A percentile compares a stretch with the other conserved stretches of the same genome.
These are phyloP conservation scores for Stylophora pistillata DNA, from an alignment of 64 coral and sea anemone species.

Conservation along the genomic window DNA sequence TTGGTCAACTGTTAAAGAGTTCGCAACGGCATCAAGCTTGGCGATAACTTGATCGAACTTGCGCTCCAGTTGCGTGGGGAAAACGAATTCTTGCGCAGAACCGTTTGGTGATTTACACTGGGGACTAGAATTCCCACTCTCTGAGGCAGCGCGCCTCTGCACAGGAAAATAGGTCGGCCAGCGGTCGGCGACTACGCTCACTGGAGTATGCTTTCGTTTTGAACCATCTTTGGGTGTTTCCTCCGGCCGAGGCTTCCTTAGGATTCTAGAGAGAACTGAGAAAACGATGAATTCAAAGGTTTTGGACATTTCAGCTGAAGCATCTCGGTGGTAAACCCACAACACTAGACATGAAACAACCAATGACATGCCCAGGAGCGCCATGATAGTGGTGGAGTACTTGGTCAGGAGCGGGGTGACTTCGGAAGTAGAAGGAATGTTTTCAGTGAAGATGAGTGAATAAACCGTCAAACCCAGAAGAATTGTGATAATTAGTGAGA, in stretches of 20 bases:
- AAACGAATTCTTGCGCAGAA: neutral
- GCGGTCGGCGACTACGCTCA: constrained; percentile 25
- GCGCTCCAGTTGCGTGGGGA: constrained; percentile 19
- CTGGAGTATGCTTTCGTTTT: constrained; percentile 1
- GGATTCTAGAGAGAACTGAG: constrained; percentile 24
- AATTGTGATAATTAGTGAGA: constrained; percentile 83
- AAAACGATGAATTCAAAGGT: constrained; percentile 43
- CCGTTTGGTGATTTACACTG: neutral
- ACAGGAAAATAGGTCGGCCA: constrained; percentile 46
- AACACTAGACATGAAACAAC: constrained; percentile 41
- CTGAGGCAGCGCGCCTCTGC: constrained; percentile 11
- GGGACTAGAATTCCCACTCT: constrained; percentile 16
- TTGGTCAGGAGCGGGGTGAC: constrained; percentile 61
- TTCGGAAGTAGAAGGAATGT: constrained; percentile 75
- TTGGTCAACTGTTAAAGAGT: constrained; percentile 14
- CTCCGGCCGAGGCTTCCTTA: constrained; percentile 3
- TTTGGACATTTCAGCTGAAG: constrained; percentile 33
- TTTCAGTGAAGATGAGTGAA: constrained; percentile 85
- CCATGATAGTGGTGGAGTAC: constrained; percentile 62
- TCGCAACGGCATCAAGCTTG: constrained; percentile 33
- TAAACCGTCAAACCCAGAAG: constrained; percentile 85
- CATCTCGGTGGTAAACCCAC: constrained; percentile 31
- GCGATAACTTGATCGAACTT: constrained; percentile 62
- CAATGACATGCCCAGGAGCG: constrained; percentile 22
- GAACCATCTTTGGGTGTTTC: neutral